Evolutionary conservation across 1,140 invertebrate genomes (phyloP).

Genomic region (Lepidurus packardi): DNA sequence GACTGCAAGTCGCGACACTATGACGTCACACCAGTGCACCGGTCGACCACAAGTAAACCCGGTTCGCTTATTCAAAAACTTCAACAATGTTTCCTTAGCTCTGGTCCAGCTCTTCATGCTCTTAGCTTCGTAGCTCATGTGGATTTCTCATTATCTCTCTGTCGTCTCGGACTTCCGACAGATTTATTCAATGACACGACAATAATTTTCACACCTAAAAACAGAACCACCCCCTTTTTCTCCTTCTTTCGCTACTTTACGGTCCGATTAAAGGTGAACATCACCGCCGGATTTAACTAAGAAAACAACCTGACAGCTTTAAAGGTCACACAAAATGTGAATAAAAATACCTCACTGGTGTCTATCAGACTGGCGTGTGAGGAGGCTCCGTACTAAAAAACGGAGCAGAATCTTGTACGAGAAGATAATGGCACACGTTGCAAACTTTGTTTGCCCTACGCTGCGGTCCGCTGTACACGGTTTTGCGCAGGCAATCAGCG

Average conservation of each 20-base stretch:
- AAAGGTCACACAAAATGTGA: too few relatives aligned
- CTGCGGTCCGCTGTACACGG: constrained; percentile 79
- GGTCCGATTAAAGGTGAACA: too few relatives aligned
- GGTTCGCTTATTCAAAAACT: constrained; percentile 4
- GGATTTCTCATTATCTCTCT: constrained; percentile 8
- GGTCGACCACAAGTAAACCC: constrained; percentile 9
- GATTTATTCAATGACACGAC: constrained; percentile 5
- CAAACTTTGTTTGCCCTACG: constrained; percentile 81
- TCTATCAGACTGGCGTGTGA: not conserved
- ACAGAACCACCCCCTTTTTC: not conserved
- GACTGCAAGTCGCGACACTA: constrained; percentile 6
- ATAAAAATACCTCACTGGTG: too few relatives aligned
- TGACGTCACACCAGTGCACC: constrained; percentile 5
- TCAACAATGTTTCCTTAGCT: not conserved
- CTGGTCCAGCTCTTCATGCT: not conserved
- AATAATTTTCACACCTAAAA: not conserved
- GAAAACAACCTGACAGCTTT: too few relatives aligned
- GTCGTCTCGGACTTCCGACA: not conserved
- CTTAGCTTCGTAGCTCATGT: not conserved
- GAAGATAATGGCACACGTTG: constrained; percentile 92
- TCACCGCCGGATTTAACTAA: too few relatives aligned
- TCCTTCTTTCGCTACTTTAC: not conserved
- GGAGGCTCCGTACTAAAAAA: constrained; percentile 86
- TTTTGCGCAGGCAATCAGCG: constrained; percentile 69
- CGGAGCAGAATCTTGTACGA: constrained; percentile 85